Conservation (phyloP, 2,888 invertebrate genomes). For the Zaprionus lineosus region DNA sequence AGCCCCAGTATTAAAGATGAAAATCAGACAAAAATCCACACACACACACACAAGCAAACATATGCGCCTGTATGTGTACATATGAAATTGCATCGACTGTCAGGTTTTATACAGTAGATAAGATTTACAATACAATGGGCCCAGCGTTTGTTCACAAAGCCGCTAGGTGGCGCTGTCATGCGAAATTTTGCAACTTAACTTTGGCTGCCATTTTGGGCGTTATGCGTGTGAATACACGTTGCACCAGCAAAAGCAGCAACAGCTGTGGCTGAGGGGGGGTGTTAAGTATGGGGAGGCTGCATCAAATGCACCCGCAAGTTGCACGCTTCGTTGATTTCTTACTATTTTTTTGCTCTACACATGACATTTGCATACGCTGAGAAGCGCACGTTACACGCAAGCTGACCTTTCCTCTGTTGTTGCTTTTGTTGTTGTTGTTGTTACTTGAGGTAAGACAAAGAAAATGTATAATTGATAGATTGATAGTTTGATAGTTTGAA, state of each 20-base stretch:
- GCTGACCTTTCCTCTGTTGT: constrained; percentile 50
- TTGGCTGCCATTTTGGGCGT: constrained; percentile 50
- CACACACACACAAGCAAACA: constrained; percentile 8
- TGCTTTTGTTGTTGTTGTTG: constrained; percentile 12
- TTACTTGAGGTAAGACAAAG: constrained; percentile 4
- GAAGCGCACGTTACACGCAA: constrained; percentile 26
- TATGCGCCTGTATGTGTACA: not conserved
- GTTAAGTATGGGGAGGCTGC: not conserved
- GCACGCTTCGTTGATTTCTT: constrained; percentile 56
- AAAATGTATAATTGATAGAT: not conserved
- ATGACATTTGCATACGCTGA: constrained; percentile 39
- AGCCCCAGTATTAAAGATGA: constrained; percentile 30
- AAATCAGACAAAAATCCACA: constrained; percentile 14
- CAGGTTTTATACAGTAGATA: constrained; percentile 15
- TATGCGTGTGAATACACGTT: constrained; percentile 60
- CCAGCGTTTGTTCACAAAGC: constrained; percentile 31
- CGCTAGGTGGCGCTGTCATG: constrained; percentile 49
- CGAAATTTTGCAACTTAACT: constrained; percentile 47
- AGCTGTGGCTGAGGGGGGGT: not conserved
- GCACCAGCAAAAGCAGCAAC: too few relatives aligned
- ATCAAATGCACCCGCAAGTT: constrained; percentile 30
- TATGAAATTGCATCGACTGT: constrained; percentile 1
- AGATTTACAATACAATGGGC: constrained; percentile 34
- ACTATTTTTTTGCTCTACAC: constrained; percentile 33
- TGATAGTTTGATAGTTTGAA: not conserved